Evolutionary conservation across 2,888 invertebrate genomes (phyloP).

Genomic region (Helicoverpa assulta): DNA sequence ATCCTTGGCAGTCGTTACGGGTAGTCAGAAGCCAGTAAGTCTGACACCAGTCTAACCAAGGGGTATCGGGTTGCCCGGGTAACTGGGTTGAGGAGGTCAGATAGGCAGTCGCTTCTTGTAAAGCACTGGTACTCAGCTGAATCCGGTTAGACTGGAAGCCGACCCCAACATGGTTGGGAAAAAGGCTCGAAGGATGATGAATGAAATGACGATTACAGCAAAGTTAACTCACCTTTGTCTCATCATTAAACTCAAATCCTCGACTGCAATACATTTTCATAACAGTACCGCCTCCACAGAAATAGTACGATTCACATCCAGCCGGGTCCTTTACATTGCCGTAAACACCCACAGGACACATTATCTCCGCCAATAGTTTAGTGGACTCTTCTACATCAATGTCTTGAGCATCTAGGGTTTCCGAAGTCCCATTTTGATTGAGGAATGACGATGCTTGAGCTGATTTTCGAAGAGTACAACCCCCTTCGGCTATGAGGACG

Average conservation of each 20-base stretch:
- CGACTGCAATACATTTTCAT: slow-evolving; percentile 28
- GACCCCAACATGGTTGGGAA: too few species aligned
- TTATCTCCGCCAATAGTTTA: neutral
- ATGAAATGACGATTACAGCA: too few species aligned
- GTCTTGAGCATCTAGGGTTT: neutral
- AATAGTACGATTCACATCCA: slow-evolving; percentile 34
- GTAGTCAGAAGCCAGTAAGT: too few species aligned
- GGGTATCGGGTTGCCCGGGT: too few species aligned
- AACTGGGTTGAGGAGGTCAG: too few species aligned
- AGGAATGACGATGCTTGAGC: neutral
- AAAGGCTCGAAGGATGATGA: too few species aligned
- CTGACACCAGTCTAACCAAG: too few species aligned
- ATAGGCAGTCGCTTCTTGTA: too few species aligned
- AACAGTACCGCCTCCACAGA: slow-evolving; percentile 25
- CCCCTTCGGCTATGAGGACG: slow-evolving; percentile 57
- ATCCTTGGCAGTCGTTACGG: too few species aligned
- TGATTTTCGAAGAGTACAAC: slow-evolving; percentile 51
- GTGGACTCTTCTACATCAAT: neutral
- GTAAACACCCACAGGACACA: slow-evolving; percentile 22
- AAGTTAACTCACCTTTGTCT: slow-evolving; percentile 23
- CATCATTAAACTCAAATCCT: slow-evolving; percentile 46
- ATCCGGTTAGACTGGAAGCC: too few species aligned
- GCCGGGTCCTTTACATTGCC: slow-evolving; percentile 49
- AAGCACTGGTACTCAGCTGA: too few species aligned
- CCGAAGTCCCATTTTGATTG: neutral